Evolutionary conservation across 2,888 invertebrate genomes (phyloP).

Genomic region (Scaptomyza polygonia): DNA sequence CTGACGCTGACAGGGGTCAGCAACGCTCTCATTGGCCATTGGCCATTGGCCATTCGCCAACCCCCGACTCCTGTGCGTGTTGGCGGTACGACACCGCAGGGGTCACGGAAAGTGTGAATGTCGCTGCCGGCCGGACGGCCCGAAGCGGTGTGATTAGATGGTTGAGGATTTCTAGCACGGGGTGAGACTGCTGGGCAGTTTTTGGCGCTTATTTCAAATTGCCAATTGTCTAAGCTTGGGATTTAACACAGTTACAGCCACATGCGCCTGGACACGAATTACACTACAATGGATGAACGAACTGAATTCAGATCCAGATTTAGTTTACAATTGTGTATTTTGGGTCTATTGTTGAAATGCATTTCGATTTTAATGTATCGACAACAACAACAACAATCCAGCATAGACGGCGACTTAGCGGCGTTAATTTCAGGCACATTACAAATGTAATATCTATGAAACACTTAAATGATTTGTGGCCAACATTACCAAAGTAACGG

Average conservation of each 20-base stretch:
- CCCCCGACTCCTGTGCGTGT: conserved; percentile 48
- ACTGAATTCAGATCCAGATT: conserved; percentile 26
- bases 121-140: conserved; percentile 24
- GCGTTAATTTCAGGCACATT: conserved; percentile 65
- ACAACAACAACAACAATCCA: conserved; percentile 17
- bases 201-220: conserved; percentile 71
- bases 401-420: conserved; percentile 52
- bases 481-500: conserved; percentile 15
- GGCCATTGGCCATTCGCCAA: conserved; percentile 58
- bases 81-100: conserved; percentile 67
- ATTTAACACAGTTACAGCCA: conserved; percentile 46
- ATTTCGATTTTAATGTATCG: conserved; percentile 42
- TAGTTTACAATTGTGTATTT: conserved; percentile 33
- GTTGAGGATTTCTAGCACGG: conserved; percentile 31
- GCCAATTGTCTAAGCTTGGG: conserved; percentile 75
- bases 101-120: conserved; percentile 78
- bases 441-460: conserved; percentile 52
- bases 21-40: conserved; percentile 58
- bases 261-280: background rate
- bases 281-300: conserved; percentile 32
- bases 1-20: conserved; percentile 74
- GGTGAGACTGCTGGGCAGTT: conserved; percentile 31
- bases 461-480: conserved; percentile 31
- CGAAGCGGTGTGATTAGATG: conserved; percentile 61
- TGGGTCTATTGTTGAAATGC: conserved; percentile 62